A percentile compares a stretch with the other conserved stretches of the same genome.
phyloP scores from a whole-genome alignment of 2,797 vertebrate species.

The Takifugu rubripes region DNA sequence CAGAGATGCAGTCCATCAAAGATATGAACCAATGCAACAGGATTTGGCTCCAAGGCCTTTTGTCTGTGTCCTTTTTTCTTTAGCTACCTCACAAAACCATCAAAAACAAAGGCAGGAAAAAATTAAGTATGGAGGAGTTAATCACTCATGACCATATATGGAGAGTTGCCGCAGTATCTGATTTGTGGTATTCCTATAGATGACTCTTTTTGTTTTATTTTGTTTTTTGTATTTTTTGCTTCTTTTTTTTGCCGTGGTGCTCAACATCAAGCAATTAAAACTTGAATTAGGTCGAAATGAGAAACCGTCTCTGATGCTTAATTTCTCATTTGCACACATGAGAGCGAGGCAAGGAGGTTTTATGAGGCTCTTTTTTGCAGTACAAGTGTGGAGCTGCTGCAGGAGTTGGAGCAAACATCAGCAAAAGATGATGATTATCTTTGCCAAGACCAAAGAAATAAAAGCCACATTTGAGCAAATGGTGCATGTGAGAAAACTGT shows the following conservation, averaged over 20 bases:
- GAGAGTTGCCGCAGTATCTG: conserved; percentile 25
- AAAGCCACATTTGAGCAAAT: no score
- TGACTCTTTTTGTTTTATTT: conserved; percentile 39
- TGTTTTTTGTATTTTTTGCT: not conserved
- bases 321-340: conserved; percentile 71
- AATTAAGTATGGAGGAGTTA: conserved; percentile 34
- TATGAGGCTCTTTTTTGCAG: conserved; percentile 56
- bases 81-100: conserved; percentile 17
- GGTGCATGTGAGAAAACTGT: no score
- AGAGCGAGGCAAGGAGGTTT: conserved; percentile 64
- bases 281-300: conserved; percentile 73
- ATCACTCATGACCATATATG: conserved; percentile 50
- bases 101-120: conserved; percentile 11
- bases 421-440: conserved; percentile 42
- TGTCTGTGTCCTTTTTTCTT: conserved; percentile 51
- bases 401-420: conserved; percentile 23
- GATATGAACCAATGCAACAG: conserved; percentile 51
- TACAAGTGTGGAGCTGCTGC: conserved; percentile 49
- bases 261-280: conserved; percentile 74
- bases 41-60: conserved; percentile 51
- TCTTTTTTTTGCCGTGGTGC: conserved; percentile 50
- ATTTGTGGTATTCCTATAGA: conserved; percentile 34
- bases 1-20: conserved; percentile 6
- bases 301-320: conserved; percentile 71
- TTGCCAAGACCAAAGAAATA: conserved; percentile 1